phyloP scores from a whole-genome alignment of 1,140 invertebrate genomes.

The Glossosoma conforme region DNA sequence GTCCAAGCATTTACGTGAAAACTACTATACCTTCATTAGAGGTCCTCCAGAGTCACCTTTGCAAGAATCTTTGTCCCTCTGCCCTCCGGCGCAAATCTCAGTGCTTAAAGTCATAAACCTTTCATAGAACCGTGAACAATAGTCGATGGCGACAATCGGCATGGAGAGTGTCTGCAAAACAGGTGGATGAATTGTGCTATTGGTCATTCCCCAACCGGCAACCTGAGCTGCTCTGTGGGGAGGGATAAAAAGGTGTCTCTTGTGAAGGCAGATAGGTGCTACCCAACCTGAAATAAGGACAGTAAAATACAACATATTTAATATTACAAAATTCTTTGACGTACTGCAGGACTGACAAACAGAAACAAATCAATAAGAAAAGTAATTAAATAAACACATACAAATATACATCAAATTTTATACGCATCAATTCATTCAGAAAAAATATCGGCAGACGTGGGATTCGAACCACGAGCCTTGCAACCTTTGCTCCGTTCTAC shows the following conservation, averaged over 20 bases:
- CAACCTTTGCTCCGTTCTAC: too few species aligned
- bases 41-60: constrained; percentile 15
- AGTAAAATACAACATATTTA: too few species aligned
- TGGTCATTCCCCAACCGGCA: constrained; percentile 4
- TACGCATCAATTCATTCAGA: too few species aligned
- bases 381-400: too few species aligned
- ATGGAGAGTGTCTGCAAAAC: background rate
- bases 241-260: background rate
- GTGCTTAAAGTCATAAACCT: background rate
- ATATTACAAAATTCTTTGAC: too few species aligned
- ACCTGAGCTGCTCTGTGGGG: background rate
- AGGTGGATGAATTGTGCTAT: background rate
- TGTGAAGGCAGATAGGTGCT: constrained; percentile 1
- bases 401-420: too few species aligned
- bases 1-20: background rate
- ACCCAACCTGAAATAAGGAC: too few species aligned
- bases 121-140: background rate
- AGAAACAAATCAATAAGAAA: too few species aligned
- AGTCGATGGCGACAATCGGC: background rate
- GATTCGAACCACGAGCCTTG: too few species aligned
- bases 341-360: too few species aligned
- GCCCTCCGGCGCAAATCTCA: constrained; percentile 5
- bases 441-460: too few species aligned
- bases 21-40: constrained; percentile 6
- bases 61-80: constrained; percentile 1